A percentile compares a stretch with the other conserved stretches of the same genome.
phyloP scores from a whole-genome alignment of 2,113 vertebrate species.

The Gnathonemus echidnorhynchus region DNA sequence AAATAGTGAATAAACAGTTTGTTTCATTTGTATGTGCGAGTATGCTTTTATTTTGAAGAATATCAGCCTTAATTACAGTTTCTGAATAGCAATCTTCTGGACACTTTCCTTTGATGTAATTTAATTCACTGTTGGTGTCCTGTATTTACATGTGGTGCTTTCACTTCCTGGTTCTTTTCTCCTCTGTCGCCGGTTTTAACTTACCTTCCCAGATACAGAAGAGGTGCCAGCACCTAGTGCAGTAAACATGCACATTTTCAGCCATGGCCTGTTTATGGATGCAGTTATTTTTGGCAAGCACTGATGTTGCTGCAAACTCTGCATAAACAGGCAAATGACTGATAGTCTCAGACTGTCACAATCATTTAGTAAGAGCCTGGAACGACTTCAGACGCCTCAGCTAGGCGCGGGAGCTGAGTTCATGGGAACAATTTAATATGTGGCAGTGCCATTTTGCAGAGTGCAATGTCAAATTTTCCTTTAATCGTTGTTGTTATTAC shows the following conservation, averaged over 20 bases:
- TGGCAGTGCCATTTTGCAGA: background rate
- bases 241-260: background rate
- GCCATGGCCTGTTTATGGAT: constrained; percentile 32
- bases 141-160: background rate
- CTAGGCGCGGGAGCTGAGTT: background rate
- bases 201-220: background rate
- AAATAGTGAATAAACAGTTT: background rate
- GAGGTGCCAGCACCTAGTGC: background rate
- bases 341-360: constrained; percentile 20
- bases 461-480: background rate
- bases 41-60: background rate
- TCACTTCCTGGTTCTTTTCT: background rate
- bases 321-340: constrained; percentile 31
- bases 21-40: background rate
- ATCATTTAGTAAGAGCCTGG: background rate
- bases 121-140: background rate
- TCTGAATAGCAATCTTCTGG: background rate
- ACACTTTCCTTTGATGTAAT: background rate
- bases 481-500: background rate
- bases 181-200: background rate
- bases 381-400: background rate
- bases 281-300: constrained; percentile 31
- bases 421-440: constrained; percentile 1
- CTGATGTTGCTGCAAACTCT: constrained; percentile 31
- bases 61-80: background rate